Conservation (phyloP, 2,888 invertebrate genomes). For the Pristionchus japonicus region DNA sequence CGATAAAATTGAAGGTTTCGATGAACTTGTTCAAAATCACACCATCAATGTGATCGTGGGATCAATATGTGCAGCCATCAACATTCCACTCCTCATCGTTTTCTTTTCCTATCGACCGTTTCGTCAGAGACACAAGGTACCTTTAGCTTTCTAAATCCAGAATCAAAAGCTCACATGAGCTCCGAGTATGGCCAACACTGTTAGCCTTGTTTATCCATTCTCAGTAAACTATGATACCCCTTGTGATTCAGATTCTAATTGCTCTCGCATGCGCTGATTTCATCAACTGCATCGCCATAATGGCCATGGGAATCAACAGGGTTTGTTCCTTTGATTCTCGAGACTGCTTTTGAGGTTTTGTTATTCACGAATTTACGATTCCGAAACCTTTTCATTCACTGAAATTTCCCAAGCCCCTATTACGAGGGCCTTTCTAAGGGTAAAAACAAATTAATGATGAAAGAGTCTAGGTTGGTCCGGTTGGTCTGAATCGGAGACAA, state of each 20-base stretch:
- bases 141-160: background rate
- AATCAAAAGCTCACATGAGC: no score
- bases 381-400: background rate
- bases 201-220: background rate
- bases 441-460: background rate
- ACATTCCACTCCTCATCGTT: constrained; percentile 39
- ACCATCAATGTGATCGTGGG: constrained; percentile 44
- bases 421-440: background rate
- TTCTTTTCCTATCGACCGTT: constrained; percentile 40
- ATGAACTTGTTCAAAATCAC: constrained; percentile 40
- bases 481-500: background rate
- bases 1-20: constrained; percentile 6
- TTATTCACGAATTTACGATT: background rate
- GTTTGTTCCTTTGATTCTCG: constrained; percentile 47
- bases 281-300: constrained; percentile 59
- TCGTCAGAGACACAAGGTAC: constrained; percentile 36
- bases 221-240: background rate
- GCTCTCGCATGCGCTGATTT: constrained; percentile 60
- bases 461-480: background rate
- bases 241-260: constrained; percentile 54
- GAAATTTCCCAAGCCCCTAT: background rate
- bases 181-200: no score
- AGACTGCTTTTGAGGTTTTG: background rate
- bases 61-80: constrained; percentile 36
- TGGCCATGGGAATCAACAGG: constrained; percentile 63